A percentile compares a stretch with the other conserved stretches of the same genome.
These are phyloP conservation scores for Dastarcus helophoroides DNA, from an alignment of 2,888 invertebrate genomes.

Conservation along the genomic window DNA sequence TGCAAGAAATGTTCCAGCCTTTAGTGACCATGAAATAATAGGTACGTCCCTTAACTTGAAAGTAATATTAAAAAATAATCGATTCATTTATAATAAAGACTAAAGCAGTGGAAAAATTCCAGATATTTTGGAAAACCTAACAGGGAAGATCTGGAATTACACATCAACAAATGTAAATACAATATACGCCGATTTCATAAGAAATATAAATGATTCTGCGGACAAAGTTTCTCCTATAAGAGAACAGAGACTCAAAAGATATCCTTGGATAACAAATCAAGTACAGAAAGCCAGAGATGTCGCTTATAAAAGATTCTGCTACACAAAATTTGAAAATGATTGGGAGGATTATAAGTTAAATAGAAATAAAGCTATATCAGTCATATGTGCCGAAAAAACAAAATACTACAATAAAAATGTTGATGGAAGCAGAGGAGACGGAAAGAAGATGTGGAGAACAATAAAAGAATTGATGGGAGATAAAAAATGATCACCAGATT, in stretches of 20 bases:
- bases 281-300: neutral
- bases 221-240: neutral
- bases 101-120: neutral
- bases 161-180: conserved; percentile 1
- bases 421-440: neutral
- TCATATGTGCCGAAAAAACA: too few relatives aligned
- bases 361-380: neutral
- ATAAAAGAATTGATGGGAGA: neutral
- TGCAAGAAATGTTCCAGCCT: too few relatives aligned
- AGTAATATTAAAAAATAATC: neutral
- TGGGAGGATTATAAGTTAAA: conserved; percentile 1
- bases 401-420: neutral
- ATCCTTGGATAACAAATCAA: conserved; percentile 1
- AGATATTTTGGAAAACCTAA: neutral
- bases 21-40: neutral
- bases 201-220: neutral
- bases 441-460: neutral
- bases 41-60: neutral
- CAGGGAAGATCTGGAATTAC: neutral
- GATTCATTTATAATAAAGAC: neutral
- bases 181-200: neutral
- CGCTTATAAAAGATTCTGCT: neutral
- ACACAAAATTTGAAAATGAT: neutral
- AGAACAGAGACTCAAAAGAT: neutral
- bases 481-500: neutral